phyloP scores from a whole-genome alignment of 2,797 vertebrate species.

The Melanotaenia nigrans region DNA sequence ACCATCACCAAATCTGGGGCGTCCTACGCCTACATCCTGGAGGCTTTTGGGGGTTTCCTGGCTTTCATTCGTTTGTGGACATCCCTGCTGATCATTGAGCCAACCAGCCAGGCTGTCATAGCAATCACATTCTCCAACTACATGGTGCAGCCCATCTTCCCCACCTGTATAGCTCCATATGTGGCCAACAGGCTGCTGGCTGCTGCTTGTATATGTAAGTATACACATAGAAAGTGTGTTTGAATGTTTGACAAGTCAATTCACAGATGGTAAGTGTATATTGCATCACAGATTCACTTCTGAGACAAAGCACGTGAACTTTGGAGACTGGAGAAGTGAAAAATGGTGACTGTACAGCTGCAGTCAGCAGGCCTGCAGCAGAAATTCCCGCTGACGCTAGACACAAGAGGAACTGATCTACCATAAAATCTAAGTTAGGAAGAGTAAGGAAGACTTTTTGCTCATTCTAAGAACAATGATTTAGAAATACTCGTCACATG shows the following conservation, averaged over 20 bases:
- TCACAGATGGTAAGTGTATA: background rate
- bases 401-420: constrained; percentile 60
- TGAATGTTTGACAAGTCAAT: background rate
- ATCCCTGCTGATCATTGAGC: constrained; percentile 94
- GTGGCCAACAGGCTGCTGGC: constrained; percentile 88
- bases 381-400: background rate
- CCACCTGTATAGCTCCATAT: constrained; percentile 88
- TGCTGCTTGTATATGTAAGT: constrained; percentile 92
- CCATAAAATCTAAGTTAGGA: background rate
- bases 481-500: constrained; percentile 19
- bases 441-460: constrained; percentile 13
- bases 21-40: constrained; percentile 94
- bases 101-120: constrained; percentile 93
- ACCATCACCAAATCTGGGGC: constrained; percentile 96
- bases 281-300: background rate
- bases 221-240: constrained; percentile 12
- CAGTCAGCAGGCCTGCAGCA: constrained; percentile 48
- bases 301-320: constrained; percentile 37
- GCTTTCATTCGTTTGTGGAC: constrained; percentile 94
- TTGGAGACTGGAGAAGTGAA: constrained; percentile 69
- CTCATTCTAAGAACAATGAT: constrained; percentile 12
- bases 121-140: constrained; percentile 97
- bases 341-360: constrained; percentile 35
- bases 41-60: constrained; percentile 89
- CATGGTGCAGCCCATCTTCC: constrained; percentile 92